A percentile compares a stretch with the other conserved stretches of the same genome.
These are phyloP conservation scores for Auanema sp. DNA, from an alignment of 2,888 invertebrate species.

Conservation along the genomic window DNA sequence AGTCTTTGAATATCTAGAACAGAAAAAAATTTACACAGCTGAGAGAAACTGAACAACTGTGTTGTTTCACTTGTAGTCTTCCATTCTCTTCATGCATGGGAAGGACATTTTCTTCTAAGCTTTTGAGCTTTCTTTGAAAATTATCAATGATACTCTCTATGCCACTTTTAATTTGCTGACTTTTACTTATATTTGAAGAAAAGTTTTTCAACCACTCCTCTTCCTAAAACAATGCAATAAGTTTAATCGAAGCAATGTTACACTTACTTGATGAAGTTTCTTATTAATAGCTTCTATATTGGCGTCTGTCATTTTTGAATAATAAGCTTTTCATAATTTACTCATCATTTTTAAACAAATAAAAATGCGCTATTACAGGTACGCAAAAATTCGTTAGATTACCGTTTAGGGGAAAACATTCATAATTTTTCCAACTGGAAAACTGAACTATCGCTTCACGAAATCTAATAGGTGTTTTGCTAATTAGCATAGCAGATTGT, in stretches of 20 bases:
- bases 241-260: neutral
- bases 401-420: no score
- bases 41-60: constrained; percentile 41
- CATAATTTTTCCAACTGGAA: no score
- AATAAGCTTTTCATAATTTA: no score
- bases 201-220: constrained; percentile 60
- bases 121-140: constrained; percentile 48
- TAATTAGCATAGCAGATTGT: no score
- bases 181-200: constrained; percentile 45
- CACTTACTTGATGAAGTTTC: constrained; percentile 13
- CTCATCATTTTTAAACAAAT: no score
- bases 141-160: constrained; percentile 41
- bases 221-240: constrained; percentile 27
- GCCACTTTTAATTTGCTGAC: constrained; percentile 38
- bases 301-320: neutral
- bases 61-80: constrained; percentile 58
- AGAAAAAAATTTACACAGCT: neutral
- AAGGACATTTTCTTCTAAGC: constrained; percentile 53
- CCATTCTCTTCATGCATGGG: constrained; percentile 60
- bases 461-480: no score
- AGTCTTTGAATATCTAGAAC: constrained; percentile 85
- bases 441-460: no score
- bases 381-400: no score
- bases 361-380: no score
- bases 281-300: constrained; percentile 16